Percentiles rank a stretch among this genome's conserved stretches.
These are phyloP conservation scores for Gonioctena quinquepunctata DNA, from an alignment of 1,140 invertebrate genomes.

Conservation along the genomic window DNA sequence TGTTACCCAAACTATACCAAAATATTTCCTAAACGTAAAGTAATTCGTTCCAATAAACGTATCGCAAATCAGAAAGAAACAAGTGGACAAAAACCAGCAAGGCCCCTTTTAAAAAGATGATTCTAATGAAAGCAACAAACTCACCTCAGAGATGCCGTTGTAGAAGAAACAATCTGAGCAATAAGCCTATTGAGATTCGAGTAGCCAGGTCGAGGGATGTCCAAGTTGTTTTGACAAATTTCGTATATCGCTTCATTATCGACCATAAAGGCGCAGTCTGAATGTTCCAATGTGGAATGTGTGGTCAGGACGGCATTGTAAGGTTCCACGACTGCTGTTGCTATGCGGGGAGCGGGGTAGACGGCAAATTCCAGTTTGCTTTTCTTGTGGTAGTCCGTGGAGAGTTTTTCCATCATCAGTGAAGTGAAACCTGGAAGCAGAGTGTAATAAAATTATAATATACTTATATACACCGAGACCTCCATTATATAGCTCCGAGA, in stretches of 20 bases:
- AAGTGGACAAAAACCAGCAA: too few species aligned
- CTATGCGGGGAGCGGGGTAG: conserved; percentile 70
- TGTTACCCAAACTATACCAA: too few species aligned
- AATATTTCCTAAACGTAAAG: too few species aligned
- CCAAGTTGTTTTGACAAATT: conserved; percentile 66
- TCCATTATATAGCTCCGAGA: too few species aligned
- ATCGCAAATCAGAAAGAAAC: too few species aligned
- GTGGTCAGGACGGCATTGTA: conserved; percentile 70
- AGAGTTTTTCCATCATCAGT: conserved; percentile 75
- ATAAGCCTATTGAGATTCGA: conserved; percentile 67
- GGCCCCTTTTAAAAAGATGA: not conserved
- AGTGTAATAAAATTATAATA: too few species aligned
- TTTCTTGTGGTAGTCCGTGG: conserved; percentile 75
- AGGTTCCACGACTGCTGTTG: conserved; percentile 71
- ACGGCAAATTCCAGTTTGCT: conserved; percentile 76
- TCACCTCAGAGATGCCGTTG: conserved; percentile 67
- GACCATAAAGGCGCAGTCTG: conserved; percentile 65
- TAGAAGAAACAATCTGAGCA: conserved; percentile 74
- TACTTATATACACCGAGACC: too few species aligned
- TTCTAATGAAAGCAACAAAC: not conserved
- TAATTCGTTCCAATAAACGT: too few species aligned
- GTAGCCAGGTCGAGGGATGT: conserved; percentile 66
- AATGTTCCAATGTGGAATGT: conserved; percentile 65
- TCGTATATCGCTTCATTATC: conserved; percentile 77
- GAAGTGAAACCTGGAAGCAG: conserved; percentile 77